Conservation (phyloP, 1,140 invertebrate species). For the Stegodyphus dumicola region DNA sequence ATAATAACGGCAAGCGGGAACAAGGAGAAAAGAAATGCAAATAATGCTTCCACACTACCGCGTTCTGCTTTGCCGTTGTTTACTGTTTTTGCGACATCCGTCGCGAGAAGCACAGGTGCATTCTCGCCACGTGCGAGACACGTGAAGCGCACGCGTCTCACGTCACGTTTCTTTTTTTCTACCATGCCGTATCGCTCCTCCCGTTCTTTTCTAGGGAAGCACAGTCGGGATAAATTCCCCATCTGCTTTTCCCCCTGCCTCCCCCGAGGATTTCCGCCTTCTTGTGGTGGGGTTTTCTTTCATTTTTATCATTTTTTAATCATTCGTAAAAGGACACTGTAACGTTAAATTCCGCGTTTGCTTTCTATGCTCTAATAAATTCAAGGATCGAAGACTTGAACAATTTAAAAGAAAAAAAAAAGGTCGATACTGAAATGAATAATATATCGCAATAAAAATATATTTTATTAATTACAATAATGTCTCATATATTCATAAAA, state of each 20-base stretch:
- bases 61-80: neutral
- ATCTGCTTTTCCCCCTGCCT: constrained; percentile 4
- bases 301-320: too few species aligned
- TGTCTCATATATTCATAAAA: too few species aligned
- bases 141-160: neutral
- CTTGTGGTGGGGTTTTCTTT: neutral
- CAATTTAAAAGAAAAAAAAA: too few species aligned
- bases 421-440: too few species aligned
- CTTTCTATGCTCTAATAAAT: too few species aligned
- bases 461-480: too few species aligned
- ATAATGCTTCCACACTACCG: neutral
- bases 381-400: too few species aligned
- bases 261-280: constrained; percentile 19
- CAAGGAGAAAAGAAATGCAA: too few species aligned
- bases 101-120: constrained; percentile 6
- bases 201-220: constrained; percentile 6
- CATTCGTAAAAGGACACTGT: too few species aligned
- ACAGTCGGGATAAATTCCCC: neutral
- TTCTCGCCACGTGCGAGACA: constrained; percentile 29
- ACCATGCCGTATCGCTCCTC: neutral
- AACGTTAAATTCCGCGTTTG: too few species aligned
- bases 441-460: too few species aligned
- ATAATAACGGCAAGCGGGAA: too few species aligned
- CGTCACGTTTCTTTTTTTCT: constrained; percentile 6
- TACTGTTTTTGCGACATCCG: constrained; percentile 18